Evolutionary conservation across 2,888 invertebrate genomes (phyloP).

Genomic region (Pherbina coryleti): DNA sequence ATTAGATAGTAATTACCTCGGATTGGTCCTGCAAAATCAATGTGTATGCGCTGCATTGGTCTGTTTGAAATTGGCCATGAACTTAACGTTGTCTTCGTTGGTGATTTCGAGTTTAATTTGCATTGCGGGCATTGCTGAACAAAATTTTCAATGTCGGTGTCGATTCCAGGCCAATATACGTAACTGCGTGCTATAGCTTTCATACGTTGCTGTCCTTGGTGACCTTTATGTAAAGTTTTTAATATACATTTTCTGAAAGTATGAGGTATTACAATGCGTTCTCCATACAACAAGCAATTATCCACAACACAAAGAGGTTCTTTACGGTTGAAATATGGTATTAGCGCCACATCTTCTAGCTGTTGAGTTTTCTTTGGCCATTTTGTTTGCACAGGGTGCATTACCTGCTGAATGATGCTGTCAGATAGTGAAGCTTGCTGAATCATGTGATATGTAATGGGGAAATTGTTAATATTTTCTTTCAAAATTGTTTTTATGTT

Average conservation of each 20-base stretch:
- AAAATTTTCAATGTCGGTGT: constrained; percentile 49
- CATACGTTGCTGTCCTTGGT: constrained; percentile 41
- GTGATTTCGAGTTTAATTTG: constrained; percentile 32
- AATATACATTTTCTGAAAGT: constrained; percentile 8
- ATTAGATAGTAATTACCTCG: constrained; percentile 29
- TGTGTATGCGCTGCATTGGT: constrained; percentile 50
- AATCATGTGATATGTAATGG: constrained; percentile 36
- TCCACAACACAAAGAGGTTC: constrained; percentile 38
- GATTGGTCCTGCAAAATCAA: constrained; percentile 51
- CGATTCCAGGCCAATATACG: constrained; percentile 52
- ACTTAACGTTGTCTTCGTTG: constrained; percentile 41
- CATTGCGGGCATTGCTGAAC: constrained; percentile 44
- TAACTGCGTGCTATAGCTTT: constrained; percentile 47
- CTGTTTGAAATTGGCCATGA: constrained; percentile 44
- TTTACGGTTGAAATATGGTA: constrained; percentile 31
- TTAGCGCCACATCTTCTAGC: constrained; percentile 5
- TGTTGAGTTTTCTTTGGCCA: constrained; percentile 26
- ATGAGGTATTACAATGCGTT: constrained; percentile 27
- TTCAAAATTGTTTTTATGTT: constrained; percentile 30
- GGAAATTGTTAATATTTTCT: constrained; percentile 24
- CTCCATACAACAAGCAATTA: constrained; percentile 26
- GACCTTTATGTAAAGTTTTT: constrained; percentile 33
- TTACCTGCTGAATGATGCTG: constrained; percentile 12
- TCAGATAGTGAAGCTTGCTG: constrained; percentile 25
- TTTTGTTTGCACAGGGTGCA: constrained; percentile 1